Percentiles rank a stretch among this genome's conserved stretches.
Evolutionary conservation across 2,797 vertebrate species (phyloP).

Genomic region (Avahi laniger): DNA sequence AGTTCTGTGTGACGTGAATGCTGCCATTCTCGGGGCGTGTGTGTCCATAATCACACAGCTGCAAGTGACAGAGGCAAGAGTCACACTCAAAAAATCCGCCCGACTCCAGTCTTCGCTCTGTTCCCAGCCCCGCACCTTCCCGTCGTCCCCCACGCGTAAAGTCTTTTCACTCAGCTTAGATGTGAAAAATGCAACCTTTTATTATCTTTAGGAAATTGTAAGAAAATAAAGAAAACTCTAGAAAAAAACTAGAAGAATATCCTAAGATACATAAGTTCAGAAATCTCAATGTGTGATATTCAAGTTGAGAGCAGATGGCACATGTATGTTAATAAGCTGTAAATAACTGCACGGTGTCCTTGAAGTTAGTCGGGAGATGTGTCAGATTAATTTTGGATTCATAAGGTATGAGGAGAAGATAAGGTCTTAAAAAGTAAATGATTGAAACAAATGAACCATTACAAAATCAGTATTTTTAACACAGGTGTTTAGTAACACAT

Average conservation of each 20-base stretch:
- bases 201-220: not conserved
- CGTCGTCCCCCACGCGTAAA: not conserved
- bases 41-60: not conserved
- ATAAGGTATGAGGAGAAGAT: not conserved
- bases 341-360: not conserved
- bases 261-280: not conserved
- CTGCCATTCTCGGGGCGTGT: not conserved
- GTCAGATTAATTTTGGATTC: not conserved
- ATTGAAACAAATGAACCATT: not conserved
- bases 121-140: not conserved
- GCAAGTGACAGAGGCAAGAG: not conserved
- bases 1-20: not conserved
- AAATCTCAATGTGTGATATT: conserved; percentile 44
- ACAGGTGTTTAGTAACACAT: not conserved
- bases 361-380: not conserved
- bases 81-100: not conserved
- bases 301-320: conserved; percentile 56
- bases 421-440: not conserved
- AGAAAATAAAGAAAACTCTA: not conserved
- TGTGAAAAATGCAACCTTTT: not conserved
- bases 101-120: not conserved
- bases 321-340: conserved; percentile 48
- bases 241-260: not conserved
- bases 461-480: not conserved
- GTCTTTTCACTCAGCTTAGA: not conserved